phyloP scores from a whole-genome alignment of 2,797 vertebrate genomes.

The Phalanger gymnotis region DNA sequence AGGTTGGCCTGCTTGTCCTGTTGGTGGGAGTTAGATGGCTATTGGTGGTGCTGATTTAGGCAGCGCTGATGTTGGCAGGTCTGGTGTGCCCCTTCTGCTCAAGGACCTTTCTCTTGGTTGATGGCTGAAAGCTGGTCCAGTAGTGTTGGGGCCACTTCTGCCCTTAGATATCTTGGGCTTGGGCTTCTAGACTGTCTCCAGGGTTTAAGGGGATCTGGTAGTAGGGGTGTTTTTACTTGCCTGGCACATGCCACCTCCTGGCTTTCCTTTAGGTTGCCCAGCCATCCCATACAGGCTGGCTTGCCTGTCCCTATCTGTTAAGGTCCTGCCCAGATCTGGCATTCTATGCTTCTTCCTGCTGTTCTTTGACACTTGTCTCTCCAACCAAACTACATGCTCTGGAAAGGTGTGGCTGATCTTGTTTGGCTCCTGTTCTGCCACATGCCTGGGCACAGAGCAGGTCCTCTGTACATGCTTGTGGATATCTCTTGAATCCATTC shows the following conservation, averaged over 20 bases:
- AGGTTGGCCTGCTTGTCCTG: neutral
- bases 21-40: neutral
- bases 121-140: neutral
- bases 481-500: neutral
- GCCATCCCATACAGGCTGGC: neutral
- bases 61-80: neutral
- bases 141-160: neutral
- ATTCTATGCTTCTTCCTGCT: neutral
- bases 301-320: neutral
- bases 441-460: neutral
- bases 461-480: neutral
- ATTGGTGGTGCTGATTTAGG: neutral
- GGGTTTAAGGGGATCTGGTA: neutral
- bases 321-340: neutral
- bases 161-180: neutral
- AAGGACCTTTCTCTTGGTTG: neutral
- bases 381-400: neutral
- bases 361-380: neutral
- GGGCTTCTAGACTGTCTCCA: neutral
- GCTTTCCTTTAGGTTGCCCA: neutral
- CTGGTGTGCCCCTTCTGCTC: neutral
- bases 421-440: neutral
- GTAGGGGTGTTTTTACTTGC: neutral
- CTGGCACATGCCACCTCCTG: too few relatives aligned
- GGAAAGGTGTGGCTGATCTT: neutral